These are phyloP conservation scores for Vimba vimba DNA, from an alignment of 2,113 vertebrate genomes.

Conservation along the genomic window DNA sequence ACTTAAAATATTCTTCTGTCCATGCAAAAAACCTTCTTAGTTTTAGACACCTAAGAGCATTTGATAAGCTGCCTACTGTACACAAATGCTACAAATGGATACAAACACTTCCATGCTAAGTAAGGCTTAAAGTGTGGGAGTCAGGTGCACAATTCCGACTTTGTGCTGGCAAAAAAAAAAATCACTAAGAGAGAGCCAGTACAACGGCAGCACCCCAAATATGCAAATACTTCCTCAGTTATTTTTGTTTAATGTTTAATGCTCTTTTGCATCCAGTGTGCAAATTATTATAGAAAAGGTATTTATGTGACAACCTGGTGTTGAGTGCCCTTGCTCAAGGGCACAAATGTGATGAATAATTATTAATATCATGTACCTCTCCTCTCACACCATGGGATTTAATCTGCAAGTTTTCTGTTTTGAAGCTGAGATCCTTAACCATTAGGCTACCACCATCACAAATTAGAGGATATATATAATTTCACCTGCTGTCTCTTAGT, in stretches of 20 bases:
- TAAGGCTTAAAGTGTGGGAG: slow-evolving; percentile 7
- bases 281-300: not conserved
- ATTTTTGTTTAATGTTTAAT: not conserved
- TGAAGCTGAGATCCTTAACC: not conserved
- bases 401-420: not conserved
- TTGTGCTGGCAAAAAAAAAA: not conserved
- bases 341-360: no score
- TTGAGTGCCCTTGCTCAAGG: not conserved
- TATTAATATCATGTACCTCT: not conserved
- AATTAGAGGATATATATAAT: slow-evolving; percentile 20
- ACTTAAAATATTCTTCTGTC: not conserved
- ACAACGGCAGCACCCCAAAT: not conserved
- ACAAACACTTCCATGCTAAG: not conserved
- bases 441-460: not conserved
- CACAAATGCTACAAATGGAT: not conserved
- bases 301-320: not conserved
- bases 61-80: not conserved
- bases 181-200: not conserved
- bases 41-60: not conserved
- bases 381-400: not conserved
- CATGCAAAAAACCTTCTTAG: not conserved
- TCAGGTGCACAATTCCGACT: slow-evolving; percentile 10
- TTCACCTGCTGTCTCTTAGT: slow-evolving; percentile 23
- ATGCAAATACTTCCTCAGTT: not conserved
- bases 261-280: not conserved